Evolutionary conservation across 2,888 invertebrate genomes (phyloP), one percentile per base, ranked within the genome.

Genomic region (Diabrotica balteata): DNA sequence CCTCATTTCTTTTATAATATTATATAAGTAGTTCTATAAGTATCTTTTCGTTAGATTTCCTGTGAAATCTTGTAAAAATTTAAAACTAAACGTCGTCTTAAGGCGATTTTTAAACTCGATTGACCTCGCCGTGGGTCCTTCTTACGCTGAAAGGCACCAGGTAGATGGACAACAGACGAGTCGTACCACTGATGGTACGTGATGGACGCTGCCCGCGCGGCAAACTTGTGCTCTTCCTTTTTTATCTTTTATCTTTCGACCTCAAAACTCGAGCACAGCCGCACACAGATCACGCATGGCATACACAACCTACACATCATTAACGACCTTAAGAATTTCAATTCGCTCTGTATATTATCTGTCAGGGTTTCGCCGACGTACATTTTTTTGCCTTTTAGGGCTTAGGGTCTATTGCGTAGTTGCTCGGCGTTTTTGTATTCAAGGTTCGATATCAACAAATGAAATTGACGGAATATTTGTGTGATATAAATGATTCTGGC

Each of bases 291-390:
- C 70, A 63, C 66, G 59, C 63, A 69, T 63, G 67, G 32, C 32
- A 32, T 32, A 32, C 32, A 32, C 70, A 67, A 65, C 66, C 65
- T 66, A 60, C 68, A 66, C 70, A 68, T 70, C 67, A 70, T 70
- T 70, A 68, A 53, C 67, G 22, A 52, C 59, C 32, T 10, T 8
- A 61, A 46, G 61, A 61, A 61, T 61, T 52, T 45, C 60, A 32
- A 51, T 52, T 52, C 60, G 50, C 50, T 59, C 59, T 59, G 59
- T 59, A 46, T 59, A 32, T 32, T 32, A 32, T 32, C 32, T 32
- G 32, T 4, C 32, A 32, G 32, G 32, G 32, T 32, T 17, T 32
- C 32, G 32, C 32, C 32, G 32, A 46, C 42, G 45, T 11, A 10
- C 10, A 22, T 51, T 51, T 51, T 51, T 17, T 51, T 51, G 17